Conservation (phyloP, 1,140 invertebrate species). For the Scaptomyza graminum region DNA sequence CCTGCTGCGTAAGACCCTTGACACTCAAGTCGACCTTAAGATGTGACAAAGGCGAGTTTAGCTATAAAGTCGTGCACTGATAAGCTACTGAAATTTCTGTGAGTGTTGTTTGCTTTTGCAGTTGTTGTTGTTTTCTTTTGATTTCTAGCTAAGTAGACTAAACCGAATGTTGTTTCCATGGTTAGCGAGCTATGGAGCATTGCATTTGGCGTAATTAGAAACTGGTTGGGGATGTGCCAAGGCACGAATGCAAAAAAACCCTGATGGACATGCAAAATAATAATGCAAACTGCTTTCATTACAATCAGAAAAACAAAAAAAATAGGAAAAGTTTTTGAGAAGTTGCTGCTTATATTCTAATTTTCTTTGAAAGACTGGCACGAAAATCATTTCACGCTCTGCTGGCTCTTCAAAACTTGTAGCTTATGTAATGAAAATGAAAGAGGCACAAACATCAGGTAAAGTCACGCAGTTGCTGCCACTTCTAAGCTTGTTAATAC, state of each 20-base stretch:
- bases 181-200: constrained; percentile 40
- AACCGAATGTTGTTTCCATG: constrained; percentile 23
- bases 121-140: constrained; percentile 2
- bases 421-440: constrained; percentile 45
- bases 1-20: constrained; percentile 20
- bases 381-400: constrained; percentile 66
- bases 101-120: not conserved
- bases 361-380: constrained; percentile 44
- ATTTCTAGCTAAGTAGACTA: constrained; percentile 1
- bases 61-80: constrained; percentile 49
- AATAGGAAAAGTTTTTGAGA: not conserved
- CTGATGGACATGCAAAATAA: constrained; percentile 50
- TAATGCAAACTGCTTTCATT: constrained; percentile 40
- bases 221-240: constrained; percentile 38
- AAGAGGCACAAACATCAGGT: constrained; percentile 25
- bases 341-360: constrained; percentile 31
- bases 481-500: constrained; percentile 27
- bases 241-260: constrained; percentile 35
- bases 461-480: constrained; percentile 23
- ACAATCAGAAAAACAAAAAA: constrained; percentile 26
- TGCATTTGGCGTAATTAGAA: constrained; percentile 71
- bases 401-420: constrained; percentile 32
- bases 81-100: constrained; percentile 38
- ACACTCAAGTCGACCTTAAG: constrained; percentile 40
- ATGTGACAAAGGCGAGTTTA: constrained; percentile 48